Conservation (phyloP, 2,888 invertebrate species). For the Prosopocoilus inquinatus region DNA sequence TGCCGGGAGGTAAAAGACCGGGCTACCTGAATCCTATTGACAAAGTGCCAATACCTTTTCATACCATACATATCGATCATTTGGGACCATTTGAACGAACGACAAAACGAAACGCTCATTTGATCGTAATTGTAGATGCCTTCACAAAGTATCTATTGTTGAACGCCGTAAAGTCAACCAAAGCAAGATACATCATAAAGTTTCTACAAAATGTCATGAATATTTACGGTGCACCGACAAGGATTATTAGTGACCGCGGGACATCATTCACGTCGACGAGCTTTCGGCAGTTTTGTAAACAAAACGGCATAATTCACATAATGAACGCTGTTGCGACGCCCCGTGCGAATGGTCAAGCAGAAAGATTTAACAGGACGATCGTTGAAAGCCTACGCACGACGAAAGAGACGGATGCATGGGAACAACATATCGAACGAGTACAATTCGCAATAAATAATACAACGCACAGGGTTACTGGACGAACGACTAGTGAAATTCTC, state of each 20-base stretch:
- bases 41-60: constrained; percentile 24
- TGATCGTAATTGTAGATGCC: constrained; percentile 42
- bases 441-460: constrained; percentile 39
- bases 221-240: constrained; percentile 32
- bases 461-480: not conserved
- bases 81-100: constrained; percentile 45
- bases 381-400: constrained; percentile 31
- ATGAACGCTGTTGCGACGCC: constrained; percentile 37
- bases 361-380: constrained; percentile 37
- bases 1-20: constrained; percentile 15
- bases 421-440: constrained; percentile 35
- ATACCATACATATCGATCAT: constrained; percentile 48
- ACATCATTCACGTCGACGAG: constrained; percentile 38
- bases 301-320: constrained; percentile 34
- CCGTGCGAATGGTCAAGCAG: constrained; percentile 42
- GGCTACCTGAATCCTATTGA: constrained; percentile 29
- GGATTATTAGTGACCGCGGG: constrained; percentile 45
- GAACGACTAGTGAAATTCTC: constrained; percentile 5
- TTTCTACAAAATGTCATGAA: constrained; percentile 29
- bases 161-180: constrained; percentile 34
- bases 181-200: constrained; percentile 31
- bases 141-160: constrained; percentile 43
- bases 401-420: constrained; percentile 40
- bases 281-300: constrained; percentile 39
- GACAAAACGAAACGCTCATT: constrained; percentile 17